Evolutionary conservation across 64 coral and sea anemone genomes (phyloP), one percentile per base, ranked within the genome.

Genomic region (Pachyseris speciosa): DNA sequence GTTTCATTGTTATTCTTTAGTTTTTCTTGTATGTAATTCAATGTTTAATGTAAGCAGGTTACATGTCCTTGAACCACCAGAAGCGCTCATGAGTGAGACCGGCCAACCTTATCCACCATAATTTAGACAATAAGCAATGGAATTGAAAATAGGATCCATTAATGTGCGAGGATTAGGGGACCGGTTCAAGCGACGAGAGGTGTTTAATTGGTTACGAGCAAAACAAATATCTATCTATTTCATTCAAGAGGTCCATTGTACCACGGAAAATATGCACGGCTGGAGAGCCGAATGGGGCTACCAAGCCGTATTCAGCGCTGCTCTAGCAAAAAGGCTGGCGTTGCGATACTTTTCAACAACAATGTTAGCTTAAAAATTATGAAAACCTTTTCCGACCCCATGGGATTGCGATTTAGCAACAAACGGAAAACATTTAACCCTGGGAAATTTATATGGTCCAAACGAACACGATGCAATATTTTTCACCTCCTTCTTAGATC

Each of bases 391-490:
- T n/a, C 13, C 4, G 80, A 84, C 40, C 60, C 80, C 30, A 25
- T 36, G 13, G 80, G 84, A 13, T 37, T 71, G 66, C 53, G 67
- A 87, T 57, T 17, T 87, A 17, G 74, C 32, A 26, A 87, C 69
- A 22, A 47, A 73, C 52, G 31, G 43, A 52, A 87, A 55, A 12
- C 1, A 5, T 73, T 43, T 87, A 30, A 87, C 84, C 32, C n/a
- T 87, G 1, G 84, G 66, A 25, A 87, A 72, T 57, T 15, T 87
- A 19, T 87, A 87, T 57, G 85, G 67, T 74, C 85, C 85, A 29
- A 87, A 74, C 22, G 42, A 72, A 9, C 67, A 87, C 29, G 68
- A 87, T 24, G 63, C 85, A 19, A 45, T 25, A 19, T 87, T 87
- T 57, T 87, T 87, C 34, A 26, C 52, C 36, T 52, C 7, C 22